Evolutionary conservation across 2,888 invertebrate genomes (phyloP), one percentile per base, ranked within the genome.

Genomic region (Pseudoips prasinana): DNA sequence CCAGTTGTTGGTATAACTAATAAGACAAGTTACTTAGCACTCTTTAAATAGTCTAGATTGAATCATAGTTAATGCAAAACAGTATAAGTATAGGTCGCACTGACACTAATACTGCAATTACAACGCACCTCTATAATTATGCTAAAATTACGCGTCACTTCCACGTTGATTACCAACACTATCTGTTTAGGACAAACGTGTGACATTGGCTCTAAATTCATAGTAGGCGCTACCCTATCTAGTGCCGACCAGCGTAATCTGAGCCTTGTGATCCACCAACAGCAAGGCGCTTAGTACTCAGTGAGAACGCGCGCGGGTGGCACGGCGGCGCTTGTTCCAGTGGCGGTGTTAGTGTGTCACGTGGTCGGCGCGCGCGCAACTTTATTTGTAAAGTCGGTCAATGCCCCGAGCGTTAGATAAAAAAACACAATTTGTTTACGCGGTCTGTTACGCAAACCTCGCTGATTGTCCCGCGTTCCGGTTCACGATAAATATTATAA

Each of bases 321-420:
- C 11, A 42, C 14, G 29, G 33, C 29, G 56, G 59, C 32, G 56
- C 80, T 53, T 10, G 40, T 27, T 45, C 53, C 30, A 50, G 39
- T 65, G 75, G 84, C 24, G 58, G 46, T 47, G 64, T 77, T 66
- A 81, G 64, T 84, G 70, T 83, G 86, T 86, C 86, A 86, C 86
- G 86, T 87, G 86, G 85, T 60, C 77, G 67, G 64, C 83, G 81
- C 81, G 67, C 77, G 82, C 82, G 85, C 85, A 82, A 75, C 74
- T 61, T 70, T 80, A 79, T 84, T 82, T 73, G 85, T 86, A 79
- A 87, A 81, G 68, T 83, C 86, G 87, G 87, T 87, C 87, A 87
- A 86, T 87, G 87, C 87, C 82, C 86, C 80, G 80, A 60, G 77
- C 76, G 79, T 82, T 86, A 84, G 86, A 85, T 86, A 81, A 86